These are phyloP conservation scores for Ormyrus thymus DNA, from an alignment of 2,888 invertebrate species.

Conservation along the genomic window DNA sequence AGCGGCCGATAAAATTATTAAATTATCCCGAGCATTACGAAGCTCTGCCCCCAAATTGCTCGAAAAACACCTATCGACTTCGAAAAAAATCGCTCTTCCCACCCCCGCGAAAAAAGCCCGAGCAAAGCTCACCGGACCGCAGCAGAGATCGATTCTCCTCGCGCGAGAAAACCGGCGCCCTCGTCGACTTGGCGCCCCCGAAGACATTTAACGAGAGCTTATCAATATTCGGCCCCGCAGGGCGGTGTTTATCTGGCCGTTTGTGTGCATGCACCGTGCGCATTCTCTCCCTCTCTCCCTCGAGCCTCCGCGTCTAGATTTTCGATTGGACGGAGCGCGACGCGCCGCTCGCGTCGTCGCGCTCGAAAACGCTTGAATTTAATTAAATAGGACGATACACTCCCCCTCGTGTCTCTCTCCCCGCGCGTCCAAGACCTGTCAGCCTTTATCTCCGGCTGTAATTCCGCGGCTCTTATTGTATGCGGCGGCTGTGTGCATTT, in stretches of 20 bases:
- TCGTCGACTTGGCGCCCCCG: neutral
- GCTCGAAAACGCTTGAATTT: slow-evolving; percentile 71
- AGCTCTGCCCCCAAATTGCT: too few species aligned
- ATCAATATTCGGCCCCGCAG: slow-evolving; percentile 34
- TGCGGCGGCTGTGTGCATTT: too few species aligned
- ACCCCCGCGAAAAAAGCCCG: too few species aligned
- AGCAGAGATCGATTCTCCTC: too few species aligned
- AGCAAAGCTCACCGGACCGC: too few species aligned
- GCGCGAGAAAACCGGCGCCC: neutral
- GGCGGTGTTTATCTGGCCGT: slow-evolving; percentile 16
- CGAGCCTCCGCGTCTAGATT: slow-evolving; percentile 20
- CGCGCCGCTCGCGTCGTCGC: slow-evolving; percentile 57
- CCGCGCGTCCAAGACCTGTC: slow-evolving; percentile 24
- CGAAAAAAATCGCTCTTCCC: too few species aligned
- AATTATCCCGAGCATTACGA: too few species aligned
- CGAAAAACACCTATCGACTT: too few species aligned
- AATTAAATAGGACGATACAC: slow-evolving; percentile 68
- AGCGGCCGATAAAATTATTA: too few species aligned
- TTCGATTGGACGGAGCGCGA: slow-evolving; percentile 48
- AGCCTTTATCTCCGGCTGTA: slow-evolving; percentile 8
- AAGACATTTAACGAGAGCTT: slow-evolving; percentile 36
- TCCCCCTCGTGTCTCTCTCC: slow-evolving; percentile 16
- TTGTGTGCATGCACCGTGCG: slow-evolving; percentile 37
- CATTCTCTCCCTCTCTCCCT: neutral
- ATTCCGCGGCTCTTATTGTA: too few species aligned